Conservation (phyloP, 2,888 invertebrate species). For the Rhogogaster chlorosoma region DNA sequence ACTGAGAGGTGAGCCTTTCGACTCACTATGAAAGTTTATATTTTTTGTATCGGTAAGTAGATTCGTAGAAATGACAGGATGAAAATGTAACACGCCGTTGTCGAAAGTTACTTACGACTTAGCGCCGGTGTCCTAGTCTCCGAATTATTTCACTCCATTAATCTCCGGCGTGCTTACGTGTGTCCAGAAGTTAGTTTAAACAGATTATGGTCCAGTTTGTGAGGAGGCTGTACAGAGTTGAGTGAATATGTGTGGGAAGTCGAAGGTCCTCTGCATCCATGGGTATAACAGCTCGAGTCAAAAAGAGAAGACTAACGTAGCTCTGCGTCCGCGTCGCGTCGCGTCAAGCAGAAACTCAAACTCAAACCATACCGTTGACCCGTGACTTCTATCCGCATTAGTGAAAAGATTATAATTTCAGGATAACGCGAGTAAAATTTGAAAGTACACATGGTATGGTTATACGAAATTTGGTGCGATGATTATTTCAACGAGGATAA, state of each 20-base stretch:
- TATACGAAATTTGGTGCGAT: background rate
- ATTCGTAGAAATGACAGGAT: background rate
- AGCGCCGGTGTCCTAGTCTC: background rate
- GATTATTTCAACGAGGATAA: conserved; percentile 21
- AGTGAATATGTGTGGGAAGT: conserved; percentile 11
- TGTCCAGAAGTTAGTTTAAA: conserved; percentile 72
- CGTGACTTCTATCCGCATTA: conserved; percentile 1
- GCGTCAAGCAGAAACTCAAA: conserved; percentile 63
- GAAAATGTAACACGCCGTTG: background rate
- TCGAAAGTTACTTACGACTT: conserved; percentile 21
- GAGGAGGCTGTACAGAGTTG: background rate
- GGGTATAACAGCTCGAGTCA: background rate
- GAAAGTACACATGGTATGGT: background rate
- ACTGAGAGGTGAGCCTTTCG: background rate
- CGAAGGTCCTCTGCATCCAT: background rate
- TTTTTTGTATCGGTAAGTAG: background rate
- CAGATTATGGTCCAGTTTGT: conserved; percentile 72
- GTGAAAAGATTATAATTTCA: background rate
- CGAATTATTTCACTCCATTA: conserved; percentile 48
- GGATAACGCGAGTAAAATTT: background rate
- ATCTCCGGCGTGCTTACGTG: conserved; percentile 46
- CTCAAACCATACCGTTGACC: conserved; percentile 1
- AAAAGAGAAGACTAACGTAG: conserved; percentile 68
- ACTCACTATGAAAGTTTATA: conserved; percentile 1
- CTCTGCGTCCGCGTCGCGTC: conserved; percentile 67